Base-by-base conservation (phyloP, 2,888 invertebrate species). In the Pachymerium ferrugineum region DNA sequence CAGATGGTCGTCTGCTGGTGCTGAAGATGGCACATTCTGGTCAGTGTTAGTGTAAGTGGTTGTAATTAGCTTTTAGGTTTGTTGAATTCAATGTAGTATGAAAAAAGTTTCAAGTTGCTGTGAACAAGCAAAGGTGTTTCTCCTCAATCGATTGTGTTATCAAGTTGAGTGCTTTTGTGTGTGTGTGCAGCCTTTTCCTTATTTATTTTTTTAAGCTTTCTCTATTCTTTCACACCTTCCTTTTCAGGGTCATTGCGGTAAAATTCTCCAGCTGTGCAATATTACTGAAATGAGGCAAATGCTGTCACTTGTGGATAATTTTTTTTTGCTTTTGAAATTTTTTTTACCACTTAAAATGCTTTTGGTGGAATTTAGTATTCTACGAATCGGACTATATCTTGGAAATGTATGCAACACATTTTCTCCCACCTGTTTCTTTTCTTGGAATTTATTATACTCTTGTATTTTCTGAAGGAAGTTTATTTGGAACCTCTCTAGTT, bases 251-350 rank as follows among this genome's bases (percentile, higher is more conserved):
- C 47, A 47, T 47, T 47, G 47, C 19, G 47, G 47, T 47, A 47
- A 47, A 47, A 47, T 47, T 47, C 47, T 47, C 47, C 47, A 47
- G 47, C 47, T 47, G 47, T 47, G 47, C 19, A 16, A 47, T 47
- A 47, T 47, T 47, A 22, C 47, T 19, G 22, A 47, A 47, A 47
- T 47, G 47, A 47, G 47, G 19, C 47, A 47, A 47, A 47, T 47
- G 47, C 47, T 47, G 19, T 47, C 47, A 47, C 47, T 47, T 47
- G n/a, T n/a, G 47, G 47, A 47, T 47, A 16, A 47, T 47, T 19
- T 47, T 16, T 19, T 47, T 47, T 47, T 47, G 8, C 6, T n/a
- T 47, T 19, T n/a, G 22, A 47, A 19, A 22, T 0, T 16, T 47
- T n/a, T 22, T 22, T 47, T 38, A 8, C 38, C 8, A 38, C n/a